phyloP scores from a whole-genome alignment of 2,888 invertebrate genomes.

The Bibio marci region DNA sequence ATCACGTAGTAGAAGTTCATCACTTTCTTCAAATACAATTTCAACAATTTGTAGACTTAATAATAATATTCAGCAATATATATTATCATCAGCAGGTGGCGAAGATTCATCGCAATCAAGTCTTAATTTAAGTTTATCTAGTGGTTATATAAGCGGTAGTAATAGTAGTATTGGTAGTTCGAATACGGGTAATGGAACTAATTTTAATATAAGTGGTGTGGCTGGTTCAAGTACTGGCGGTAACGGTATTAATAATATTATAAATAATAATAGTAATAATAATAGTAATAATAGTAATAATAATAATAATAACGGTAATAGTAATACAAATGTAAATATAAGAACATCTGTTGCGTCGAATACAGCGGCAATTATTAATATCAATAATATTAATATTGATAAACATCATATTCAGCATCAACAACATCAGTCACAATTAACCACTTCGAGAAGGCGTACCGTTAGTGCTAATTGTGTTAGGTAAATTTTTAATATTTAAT shows the following conservation, averaged over 20 bases:
- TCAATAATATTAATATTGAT: constrained; percentile 8
- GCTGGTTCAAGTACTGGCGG: too few relatives aligned
- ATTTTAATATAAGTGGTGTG: constrained; percentile 4
- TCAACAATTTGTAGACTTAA: constrained; percentile 16
- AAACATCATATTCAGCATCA: constrained; percentile 16
- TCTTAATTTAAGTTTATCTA: constrained; percentile 16
- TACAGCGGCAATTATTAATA: constrained; percentile 1
- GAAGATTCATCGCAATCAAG: constrained; percentile 17
- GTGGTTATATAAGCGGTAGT: constrained; percentile 16
- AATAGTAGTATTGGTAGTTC: constrained; percentile 10
- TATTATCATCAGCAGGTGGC: constrained; percentile 8
- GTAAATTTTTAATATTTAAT: constrained; percentile 17
- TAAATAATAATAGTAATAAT: not conserved
- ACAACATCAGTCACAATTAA: constrained; percentile 6
- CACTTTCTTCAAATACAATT: constrained; percentile 19
- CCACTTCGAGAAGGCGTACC: constrained; percentile 22
- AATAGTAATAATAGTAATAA: not conserved
- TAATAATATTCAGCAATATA: constrained; percentile 3
- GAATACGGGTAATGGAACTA: constrained; percentile 9
- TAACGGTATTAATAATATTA: constrained; percentile 5
- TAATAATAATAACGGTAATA: not conserved
- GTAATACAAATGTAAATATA: constrained; percentile 2
- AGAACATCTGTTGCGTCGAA: constrained; percentile 1
- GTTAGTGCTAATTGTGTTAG: constrained; percentile 30
- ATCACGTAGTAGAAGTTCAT: constrained; percentile 7